These are phyloP conservation scores for Apodemus sylvaticus DNA, from an alignment of 2,113 vertebrate species.

Conservation along the genomic window DNA sequence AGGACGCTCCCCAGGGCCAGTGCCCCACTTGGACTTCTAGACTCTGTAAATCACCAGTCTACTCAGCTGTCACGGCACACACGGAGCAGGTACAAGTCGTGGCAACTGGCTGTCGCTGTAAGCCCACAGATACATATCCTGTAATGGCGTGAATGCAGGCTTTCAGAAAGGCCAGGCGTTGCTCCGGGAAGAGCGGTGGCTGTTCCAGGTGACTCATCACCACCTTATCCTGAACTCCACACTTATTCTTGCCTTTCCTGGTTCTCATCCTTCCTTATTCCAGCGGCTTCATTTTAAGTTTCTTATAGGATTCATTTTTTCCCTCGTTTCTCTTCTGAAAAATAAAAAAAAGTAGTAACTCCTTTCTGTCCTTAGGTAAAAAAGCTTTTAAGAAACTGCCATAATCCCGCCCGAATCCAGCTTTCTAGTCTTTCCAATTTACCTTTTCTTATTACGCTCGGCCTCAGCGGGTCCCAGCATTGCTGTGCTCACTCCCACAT, in stretches of 20 bases:
- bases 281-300: neutral
- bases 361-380: neutral
- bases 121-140: neutral
- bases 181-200: neutral
- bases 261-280: neutral
- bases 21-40: no score
- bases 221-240: neutral
- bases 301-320: neutral
- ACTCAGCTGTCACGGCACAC: neutral
- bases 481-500: rapidly evolving
- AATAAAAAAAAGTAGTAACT: neutral
- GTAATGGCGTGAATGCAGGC: neutral
- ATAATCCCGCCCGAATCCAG: neutral
- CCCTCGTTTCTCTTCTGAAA: neutral
- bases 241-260: neutral
- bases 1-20: neutral
- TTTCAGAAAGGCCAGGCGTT: neutral
- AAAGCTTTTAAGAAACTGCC: neutral
- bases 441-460: neutral
- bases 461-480: neutral
- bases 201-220: neutral
- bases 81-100: neutral
- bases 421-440: neutral
- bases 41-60: neutral
- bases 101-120: neutral